These are phyloP conservation scores for Agriopis marginaria DNA, from an alignment of 2,888 invertebrate species.

Conservation along the genomic window DNA sequence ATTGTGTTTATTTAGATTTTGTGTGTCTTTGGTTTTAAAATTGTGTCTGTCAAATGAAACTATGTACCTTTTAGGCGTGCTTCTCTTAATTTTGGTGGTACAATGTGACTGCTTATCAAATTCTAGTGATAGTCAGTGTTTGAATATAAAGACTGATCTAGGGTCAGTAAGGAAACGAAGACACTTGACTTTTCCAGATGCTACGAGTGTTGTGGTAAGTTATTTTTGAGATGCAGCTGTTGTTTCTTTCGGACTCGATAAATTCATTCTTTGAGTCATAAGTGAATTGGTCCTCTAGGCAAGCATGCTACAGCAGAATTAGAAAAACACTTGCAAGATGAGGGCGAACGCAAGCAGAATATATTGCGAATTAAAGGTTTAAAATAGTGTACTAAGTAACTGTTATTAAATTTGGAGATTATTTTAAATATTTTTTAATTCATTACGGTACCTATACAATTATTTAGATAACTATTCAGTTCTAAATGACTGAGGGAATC, in stretches of 20 bases:
- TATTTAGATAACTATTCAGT: no score
- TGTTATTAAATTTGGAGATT: no score
- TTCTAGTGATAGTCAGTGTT: constrained; percentile 56
- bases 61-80: constrained; percentile 14
- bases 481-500: no score
- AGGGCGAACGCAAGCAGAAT: no score
- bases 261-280: background rate
- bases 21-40: no score
- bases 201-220: constrained; percentile 71
- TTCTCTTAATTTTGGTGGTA: constrained; percentile 43
- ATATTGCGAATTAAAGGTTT: no score
- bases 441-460: no score
- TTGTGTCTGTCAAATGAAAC: background rate
- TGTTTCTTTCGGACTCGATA: background rate
- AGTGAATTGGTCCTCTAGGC: background rate
- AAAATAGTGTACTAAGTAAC: no score
- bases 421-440: no score
- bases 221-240: constrained; percentile 12
- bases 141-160: constrained; percentile 67
- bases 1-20: no score
- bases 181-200: constrained; percentile 72
- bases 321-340: no score
- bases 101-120: constrained; percentile 47
- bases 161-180: constrained; percentile 66
- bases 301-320: no score